Evolutionary conservation across 2,888 invertebrate genomes (phyloP).

Genomic region (Volucella bombylans): DNA sequence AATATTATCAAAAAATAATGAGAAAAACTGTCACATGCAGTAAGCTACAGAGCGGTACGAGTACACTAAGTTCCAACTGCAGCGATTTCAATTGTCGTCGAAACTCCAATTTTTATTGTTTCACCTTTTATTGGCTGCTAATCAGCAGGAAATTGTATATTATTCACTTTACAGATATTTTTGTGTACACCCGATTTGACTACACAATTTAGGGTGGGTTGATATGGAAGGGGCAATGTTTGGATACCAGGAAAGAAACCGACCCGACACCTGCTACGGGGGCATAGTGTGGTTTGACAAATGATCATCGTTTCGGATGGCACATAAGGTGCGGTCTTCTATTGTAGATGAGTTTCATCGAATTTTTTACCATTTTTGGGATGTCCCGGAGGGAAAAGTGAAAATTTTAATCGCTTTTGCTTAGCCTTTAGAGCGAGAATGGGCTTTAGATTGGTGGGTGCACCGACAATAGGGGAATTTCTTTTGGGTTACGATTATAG

Average conservation of each 20-base stretch:
- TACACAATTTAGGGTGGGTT: conserved; percentile 22
- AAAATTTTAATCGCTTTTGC: conserved; percentile 43
- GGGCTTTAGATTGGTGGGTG: conserved; percentile 1
- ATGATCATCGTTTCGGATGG: conserved; percentile 57
- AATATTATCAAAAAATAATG: too few relatives aligned
- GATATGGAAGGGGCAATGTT: neutral
- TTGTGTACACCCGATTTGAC: conserved; percentile 23
- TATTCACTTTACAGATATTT: neutral
- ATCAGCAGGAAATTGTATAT: conserved; percentile 1
- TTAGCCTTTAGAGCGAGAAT: neutral
- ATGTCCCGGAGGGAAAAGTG: conserved; percentile 18
- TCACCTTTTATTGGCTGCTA: conserved; percentile 10
- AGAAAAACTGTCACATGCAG: conserved; percentile 8
- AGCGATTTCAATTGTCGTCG: neutral
- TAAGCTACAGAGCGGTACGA: conserved; percentile 6
- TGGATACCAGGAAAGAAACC: conserved; percentile 13
- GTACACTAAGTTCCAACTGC: neutral
- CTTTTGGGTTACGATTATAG: neutral
- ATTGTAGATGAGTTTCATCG: conserved; percentile 12
- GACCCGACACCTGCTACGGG: conserved; percentile 36
- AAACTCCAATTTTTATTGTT: neutral
- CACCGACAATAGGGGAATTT: conserved; percentile 26
- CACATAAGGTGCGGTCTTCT: conserved; percentile 50
- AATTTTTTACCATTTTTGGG: conserved; percentile 15
- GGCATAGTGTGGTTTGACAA: conserved; percentile 43